phyloP scores from a whole-genome alignment of 2,888 invertebrate genomes.

The Eustalomyia histrio region DNA sequence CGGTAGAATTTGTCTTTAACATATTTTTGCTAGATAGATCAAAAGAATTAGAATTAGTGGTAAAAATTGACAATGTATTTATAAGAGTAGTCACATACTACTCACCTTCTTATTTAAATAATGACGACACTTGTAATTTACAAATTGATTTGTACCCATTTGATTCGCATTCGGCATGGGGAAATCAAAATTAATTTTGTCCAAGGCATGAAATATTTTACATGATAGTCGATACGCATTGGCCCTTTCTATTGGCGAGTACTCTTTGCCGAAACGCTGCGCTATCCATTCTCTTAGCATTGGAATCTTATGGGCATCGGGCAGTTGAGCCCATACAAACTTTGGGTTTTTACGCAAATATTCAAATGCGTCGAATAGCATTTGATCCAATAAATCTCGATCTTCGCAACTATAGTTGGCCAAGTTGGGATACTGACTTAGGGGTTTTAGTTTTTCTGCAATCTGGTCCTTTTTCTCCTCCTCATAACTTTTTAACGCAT shows the following conservation, averaged over 20 bases:
- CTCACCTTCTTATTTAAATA: slow-evolving; percentile 66
- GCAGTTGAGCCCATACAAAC: slow-evolving; percentile 74
- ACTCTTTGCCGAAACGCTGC: slow-evolving; percentile 72
- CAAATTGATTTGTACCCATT: slow-evolving; percentile 54
- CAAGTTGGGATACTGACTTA: slow-evolving; percentile 38
- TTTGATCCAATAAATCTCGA: slow-evolving; percentile 68
- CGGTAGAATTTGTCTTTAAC: slow-evolving; percentile 63
- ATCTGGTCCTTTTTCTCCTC: slow-evolving; percentile 26
- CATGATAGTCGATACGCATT: slow-evolving; percentile 55
- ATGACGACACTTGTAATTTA: slow-evolving; percentile 66
- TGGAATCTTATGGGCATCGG: slow-evolving; percentile 72
- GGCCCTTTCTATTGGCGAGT: slow-evolving; percentile 66
- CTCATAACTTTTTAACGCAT: slow-evolving; percentile 57
- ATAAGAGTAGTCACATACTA: too few species aligned
- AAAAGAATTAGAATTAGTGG: neutral
- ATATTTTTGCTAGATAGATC: slow-evolving; percentile 55
- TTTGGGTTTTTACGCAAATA: slow-evolving; percentile 71
- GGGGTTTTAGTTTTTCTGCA: slow-evolving; percentile 9
- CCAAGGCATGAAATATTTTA: slow-evolving; percentile 66
- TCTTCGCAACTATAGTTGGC: slow-evolving; percentile 70
- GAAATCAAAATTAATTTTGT: slow-evolving; percentile 40
- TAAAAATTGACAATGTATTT: neutral
- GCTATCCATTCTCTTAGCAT: slow-evolving; percentile 73
- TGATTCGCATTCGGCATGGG: slow-evolving; percentile 60
- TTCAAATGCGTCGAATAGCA: slow-evolving; percentile 70